Conservation (phyloP, 2,888 invertebrate species). For the Parnassius glacialis region DNA sequence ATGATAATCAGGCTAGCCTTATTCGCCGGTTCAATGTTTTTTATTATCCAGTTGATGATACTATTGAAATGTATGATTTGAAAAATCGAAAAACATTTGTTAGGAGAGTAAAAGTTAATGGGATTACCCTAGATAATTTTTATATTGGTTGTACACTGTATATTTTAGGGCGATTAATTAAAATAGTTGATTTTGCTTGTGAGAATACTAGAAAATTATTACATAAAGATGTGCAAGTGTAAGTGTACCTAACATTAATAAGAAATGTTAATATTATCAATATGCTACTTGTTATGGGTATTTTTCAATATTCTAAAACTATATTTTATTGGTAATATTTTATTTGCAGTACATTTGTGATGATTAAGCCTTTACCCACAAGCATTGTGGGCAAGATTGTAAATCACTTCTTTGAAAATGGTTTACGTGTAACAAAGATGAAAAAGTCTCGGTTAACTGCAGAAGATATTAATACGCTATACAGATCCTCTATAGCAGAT, state of each 20-base stretch:
- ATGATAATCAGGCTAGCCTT: conserved; percentile 88
- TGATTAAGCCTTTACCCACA: conserved; percentile 88
- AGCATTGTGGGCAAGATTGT: conserved; percentile 88
- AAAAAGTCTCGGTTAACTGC: conserved; percentile 85
- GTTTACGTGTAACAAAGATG: conserved; percentile 84
- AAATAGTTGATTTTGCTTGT: conserved; percentile 87
- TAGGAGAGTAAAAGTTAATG: conserved; percentile 85
- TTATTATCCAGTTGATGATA: conserved; percentile 88
- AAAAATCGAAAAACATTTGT: conserved; percentile 84
- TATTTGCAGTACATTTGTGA: conserved; percentile 84
- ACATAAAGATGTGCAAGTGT: conserved; percentile 84
- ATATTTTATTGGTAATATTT: conserved; percentile 4
- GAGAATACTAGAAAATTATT: conserved; percentile 83
- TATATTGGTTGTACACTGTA: conserved; percentile 87
- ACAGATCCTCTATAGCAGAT: conserved; percentile 51
- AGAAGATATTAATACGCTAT: conserved; percentile 80
- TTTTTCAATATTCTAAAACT: conserved; percentile 7
- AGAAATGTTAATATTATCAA: neutral
- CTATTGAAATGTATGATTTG: conserved; percentile 89
- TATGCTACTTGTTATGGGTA: neutral
- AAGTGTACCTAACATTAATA: conserved; percentile 36
- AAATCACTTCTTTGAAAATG: conserved; percentile 82
- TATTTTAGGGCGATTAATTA: conserved; percentile 87
- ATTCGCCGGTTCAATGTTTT: conserved; percentile 88
- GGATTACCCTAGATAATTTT: conserved; percentile 83